Base-by-base conservation (phyloP, 1,140 invertebrate genomes). In the Bradysia coprophila region DNA sequence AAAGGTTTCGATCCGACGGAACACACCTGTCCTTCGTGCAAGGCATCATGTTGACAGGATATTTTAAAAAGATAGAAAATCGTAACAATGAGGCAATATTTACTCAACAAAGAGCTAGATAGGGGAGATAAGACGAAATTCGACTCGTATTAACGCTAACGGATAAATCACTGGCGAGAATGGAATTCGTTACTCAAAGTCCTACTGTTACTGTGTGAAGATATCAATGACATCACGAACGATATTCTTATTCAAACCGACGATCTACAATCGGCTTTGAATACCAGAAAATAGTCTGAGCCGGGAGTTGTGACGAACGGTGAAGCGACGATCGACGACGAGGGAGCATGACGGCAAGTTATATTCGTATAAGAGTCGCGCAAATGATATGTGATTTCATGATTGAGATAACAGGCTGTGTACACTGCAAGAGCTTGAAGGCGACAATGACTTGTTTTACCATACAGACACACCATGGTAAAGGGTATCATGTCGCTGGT, bases 141-240 rank as follows among this genome's bases (percentile, higher is more conserved):
- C 75, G 79, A 36, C 64, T 93, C 47, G 78, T 93, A 24, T 63
- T 94, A 48, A 93, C 88, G 2, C 61, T 94, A 45, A 92, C 86
- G 1, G 89, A 94, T 59, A 85, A 84, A 36, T 76, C 80, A 52
- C 69, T 90, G 20, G 83, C 81, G 2, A 81, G 87, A 38, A 82
- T 83, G 38, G 88, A 88, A 57, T 91, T 78, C 62, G 81, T 94
- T 43, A 90, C 84, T 4, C 88, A 92, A 64, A 88, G 85, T 53
- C 71, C n/a, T 93, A 41, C 63, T 92, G 41, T 62, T 92, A 13
- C 65, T 91, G 38, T 85, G 93, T 1, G 87, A 92, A 63, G 89
- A 94, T 59, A 78, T 88, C 9, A 93, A 93, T 51, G 89, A 93
- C 64, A 89, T n/a, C n/a, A 89, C 65, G 75, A 76, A 45, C 88